Evolutionary conservation across 2,797 vertebrate species (phyloP), one percentile per base, ranked within the genome.

Genomic region (Sphaeramia orbicularis): DNA sequence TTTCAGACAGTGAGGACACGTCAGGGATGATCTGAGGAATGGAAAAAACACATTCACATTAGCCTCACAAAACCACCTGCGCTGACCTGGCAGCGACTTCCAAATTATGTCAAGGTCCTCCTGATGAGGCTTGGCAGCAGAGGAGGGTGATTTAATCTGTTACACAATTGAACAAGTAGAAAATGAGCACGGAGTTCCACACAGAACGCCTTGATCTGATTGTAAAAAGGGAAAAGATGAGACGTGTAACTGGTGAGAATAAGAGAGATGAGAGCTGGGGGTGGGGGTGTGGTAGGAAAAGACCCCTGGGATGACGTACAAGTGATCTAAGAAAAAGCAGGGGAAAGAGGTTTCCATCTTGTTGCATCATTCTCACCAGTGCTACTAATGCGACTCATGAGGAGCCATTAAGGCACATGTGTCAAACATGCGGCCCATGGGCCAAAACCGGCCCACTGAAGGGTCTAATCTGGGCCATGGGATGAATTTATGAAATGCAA

Each of bases 1-100:
- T 78, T 96, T 98, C 90, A 92, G 95, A 91, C 97, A 99, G 84
- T 98, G 97, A 2, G 97, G 97, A 65, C 97, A 99, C 0, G 97
- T 99, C 91, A 99, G 91, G 7, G 97, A 99, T 16, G 97, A 99
- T 79, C 97, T 99, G 90, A 67, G 60, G 65, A 35, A 43, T 42
- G 51, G 16, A 68, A 45, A 73, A 37, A 32, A 70, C 14, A 64
- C 7, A 12, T 21, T 49, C 43, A 63, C 10, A 55, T 78, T 16
- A 71, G 61, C 24, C 21, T 52, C 5, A 1, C 30, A 13, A 60
- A 52, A 43, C 4, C 40, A 43, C 50, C 19, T 30, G 21, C 12
- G 27, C 35, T 41, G 52, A 57, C 56, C 45, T 36, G 40, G 65
- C 63, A 65, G 36, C 15, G 11, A 58, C 49, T 32, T 67, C 36